Evolutionary conservation across 2,888 invertebrate species (phyloP).

Genomic region (Ecliptopera silaceata): DNA sequence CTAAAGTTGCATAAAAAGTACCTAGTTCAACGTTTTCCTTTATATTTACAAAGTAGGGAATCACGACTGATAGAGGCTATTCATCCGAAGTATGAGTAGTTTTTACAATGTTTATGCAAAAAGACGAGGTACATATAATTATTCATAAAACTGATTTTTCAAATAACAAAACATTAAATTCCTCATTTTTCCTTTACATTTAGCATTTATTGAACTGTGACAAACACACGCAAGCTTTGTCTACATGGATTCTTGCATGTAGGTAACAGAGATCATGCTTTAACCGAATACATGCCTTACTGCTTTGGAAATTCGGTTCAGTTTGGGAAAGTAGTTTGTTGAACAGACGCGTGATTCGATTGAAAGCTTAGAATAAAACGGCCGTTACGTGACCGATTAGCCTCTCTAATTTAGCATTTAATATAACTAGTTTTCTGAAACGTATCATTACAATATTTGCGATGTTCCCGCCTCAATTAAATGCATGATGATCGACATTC

Average conservation of each 20-base stretch:
- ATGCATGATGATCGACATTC: constrained; percentile 43
- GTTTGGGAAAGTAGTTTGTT: constrained; percentile 17
- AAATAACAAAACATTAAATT: no score
- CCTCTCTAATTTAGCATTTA: constrained; percentile 64
- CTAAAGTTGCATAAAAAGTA: no score
- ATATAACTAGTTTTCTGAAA: constrained; percentile 51
- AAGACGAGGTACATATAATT: neutral
- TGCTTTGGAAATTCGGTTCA: constrained; percentile 6
- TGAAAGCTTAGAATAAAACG: constrained; percentile 62
- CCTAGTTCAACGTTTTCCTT: neutral
- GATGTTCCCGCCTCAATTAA: constrained; percentile 47
- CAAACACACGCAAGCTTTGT: constrained; percentile 24
- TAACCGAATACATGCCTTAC: constrained; percentile 10
- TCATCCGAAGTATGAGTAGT: no score
- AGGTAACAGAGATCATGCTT: constrained; percentile 1
- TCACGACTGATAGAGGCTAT: neutral
- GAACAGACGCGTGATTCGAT: constrained; percentile 54
- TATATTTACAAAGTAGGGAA: neutral
- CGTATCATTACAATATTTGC: constrained; percentile 56
- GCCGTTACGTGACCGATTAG: constrained; percentile 69
- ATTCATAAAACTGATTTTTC: constrained; percentile 20
- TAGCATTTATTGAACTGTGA: constrained; percentile 12
- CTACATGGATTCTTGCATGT: constrained; percentile 33
- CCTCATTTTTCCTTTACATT: no score
- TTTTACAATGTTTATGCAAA: no score